Percentiles rank a stretch among this genome's conserved stretches.
phyloP scores from a whole-genome alignment of 2,113 vertebrate genomes.

The Phalacrocorax pelagicus region DNA sequence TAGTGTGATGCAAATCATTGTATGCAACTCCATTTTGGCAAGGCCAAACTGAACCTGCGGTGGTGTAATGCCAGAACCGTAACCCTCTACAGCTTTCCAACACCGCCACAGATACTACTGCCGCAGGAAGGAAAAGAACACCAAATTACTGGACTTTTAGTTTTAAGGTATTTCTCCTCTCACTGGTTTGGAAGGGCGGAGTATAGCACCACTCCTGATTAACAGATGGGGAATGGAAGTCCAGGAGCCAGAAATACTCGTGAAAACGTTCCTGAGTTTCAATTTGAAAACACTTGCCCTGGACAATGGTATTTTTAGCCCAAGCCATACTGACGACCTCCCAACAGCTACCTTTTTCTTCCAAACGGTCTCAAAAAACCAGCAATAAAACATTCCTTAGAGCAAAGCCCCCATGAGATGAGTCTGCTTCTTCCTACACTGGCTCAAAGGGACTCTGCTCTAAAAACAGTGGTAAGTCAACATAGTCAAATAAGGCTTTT shows the following conservation, averaged over 20 bases:
- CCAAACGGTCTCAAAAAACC: not conserved
- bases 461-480: not conserved
- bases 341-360: not conserved
- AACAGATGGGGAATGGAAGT: not conserved
- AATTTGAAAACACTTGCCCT: not conserved
- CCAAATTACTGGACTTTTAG: too few relatives aligned
- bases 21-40: too few relatives aligned
- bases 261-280: not conserved
- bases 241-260: not conserved
- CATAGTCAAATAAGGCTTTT: not conserved
- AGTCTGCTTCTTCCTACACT: not conserved
- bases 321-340: not conserved
- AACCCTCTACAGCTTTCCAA: not conserved
- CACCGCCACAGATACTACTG: not conserved
- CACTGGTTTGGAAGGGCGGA: not conserved
- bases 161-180: not conserved
- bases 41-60: not conserved
- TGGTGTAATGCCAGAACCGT: not conserved
- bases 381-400: too few relatives aligned
- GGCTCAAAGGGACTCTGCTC: too few relatives aligned
- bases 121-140: not conserved
- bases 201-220: not conserved
- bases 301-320: not conserved
- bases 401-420: not conserved
- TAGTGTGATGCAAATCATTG: fast-evolving